Percentiles rank a stretch among this genome's conserved stretches.
Evolutionary conservation across 2,888 invertebrate species (phyloP).

Genomic region (Actias luna): DNA sequence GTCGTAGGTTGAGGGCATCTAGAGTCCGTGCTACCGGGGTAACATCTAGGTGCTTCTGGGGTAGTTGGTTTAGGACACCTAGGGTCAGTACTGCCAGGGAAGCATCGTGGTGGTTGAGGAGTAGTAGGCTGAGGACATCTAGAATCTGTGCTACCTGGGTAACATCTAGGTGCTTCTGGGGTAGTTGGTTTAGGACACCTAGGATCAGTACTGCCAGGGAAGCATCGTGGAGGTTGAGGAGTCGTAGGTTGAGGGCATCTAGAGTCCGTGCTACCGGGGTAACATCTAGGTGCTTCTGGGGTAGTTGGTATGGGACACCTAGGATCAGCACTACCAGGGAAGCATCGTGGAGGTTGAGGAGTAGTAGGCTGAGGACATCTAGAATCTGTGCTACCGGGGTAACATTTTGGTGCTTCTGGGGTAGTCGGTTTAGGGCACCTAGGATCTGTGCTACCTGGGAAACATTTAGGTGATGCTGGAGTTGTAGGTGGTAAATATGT

Average conservation of each 20-base stretch:
- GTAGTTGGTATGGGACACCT: constrained; percentile 38
- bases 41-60: constrained; percentile 35
- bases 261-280: constrained; percentile 45
- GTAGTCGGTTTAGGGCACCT: constrained; percentile 46
- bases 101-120: constrained; percentile 33
- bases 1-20: constrained; percentile 35
- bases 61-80: constrained; percentile 42
- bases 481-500: constrained; percentile 46
- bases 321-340: constrained; percentile 43
- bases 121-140: constrained; percentile 43
- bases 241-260: constrained; percentile 35
- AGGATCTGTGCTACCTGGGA: constrained; percentile 48
- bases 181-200: constrained; percentile 35
- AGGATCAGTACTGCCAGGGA: constrained; percentile 34
- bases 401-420: constrained; percentile 38
- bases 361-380: constrained; percentile 43
- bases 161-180: constrained; percentile 37
- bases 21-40: constrained; percentile 29
- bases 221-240: constrained; percentile 28
- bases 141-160: constrained; percentile 48
- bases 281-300: constrained; percentile 25
- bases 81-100: constrained; percentile 45
- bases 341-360: constrained; percentile 41
- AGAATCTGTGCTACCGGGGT: constrained; percentile 48
- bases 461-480: constrained; percentile 32